Evolutionary conservation across 1,140 invertebrate species (phyloP), one percentile per base, ranked within the genome.

Genomic region (Ostrea denselamellosa): DNA sequence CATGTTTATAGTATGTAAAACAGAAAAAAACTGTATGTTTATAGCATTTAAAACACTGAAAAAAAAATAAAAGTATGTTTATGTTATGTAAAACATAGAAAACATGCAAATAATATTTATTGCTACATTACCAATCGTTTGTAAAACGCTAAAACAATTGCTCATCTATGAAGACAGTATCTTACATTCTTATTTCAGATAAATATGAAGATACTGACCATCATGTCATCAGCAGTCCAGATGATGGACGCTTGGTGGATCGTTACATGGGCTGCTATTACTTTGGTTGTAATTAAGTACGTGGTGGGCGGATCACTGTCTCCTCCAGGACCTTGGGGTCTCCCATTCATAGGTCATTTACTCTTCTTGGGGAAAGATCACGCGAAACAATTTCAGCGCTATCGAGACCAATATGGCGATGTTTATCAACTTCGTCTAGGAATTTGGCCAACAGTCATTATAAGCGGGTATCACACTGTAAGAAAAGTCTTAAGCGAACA

Each of bases 301-400:
- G 0, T 62, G 7, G 19, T n/a, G 17, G 5, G 19, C 14, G n/a
- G n/a, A 62, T 19, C 14, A 8, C 56, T 7, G 0, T 62, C 56
- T 7, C 17, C n/a, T n/a, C 91, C 92, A 9, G 92, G 93, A 25
- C 92, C 93, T 19, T 86, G 88, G 87, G 90, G 90, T 1, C 82
- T 93, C 22, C 93, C 93, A 8, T 9, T 93, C 1, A 34, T 93
- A n/a, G 93, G 93, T 53, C 87, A 90, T 86, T 85, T 93, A 14
- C 92, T 90, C 7, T 90, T 92, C 85, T 68, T 93, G 22, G 89
- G 90, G 0, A 87, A 88, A 44, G 62, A 85, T 77, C 88, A 91
- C 2, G 52, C 54, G 19, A 22, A 85, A 14, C 89, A 84, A 19
- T 89, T 91, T 17, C 28, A 44, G 5, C 62, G 87, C 2, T 51